Conservation (phyloP, 2,797 vertebrate genomes). For the Orientallactaga sibirica region DNA sequence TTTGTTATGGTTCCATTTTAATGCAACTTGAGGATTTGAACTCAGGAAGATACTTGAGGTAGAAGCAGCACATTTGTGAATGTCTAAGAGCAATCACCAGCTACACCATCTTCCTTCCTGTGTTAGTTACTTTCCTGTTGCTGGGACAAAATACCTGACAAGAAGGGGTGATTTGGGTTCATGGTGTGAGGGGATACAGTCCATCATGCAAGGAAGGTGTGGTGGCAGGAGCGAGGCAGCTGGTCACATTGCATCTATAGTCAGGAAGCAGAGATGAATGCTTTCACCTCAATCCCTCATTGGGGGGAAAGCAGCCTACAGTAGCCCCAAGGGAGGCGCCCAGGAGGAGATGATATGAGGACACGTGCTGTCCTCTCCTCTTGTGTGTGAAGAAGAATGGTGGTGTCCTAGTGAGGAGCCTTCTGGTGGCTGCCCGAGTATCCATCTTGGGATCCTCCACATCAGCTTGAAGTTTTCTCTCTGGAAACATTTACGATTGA, state of each 20-base stretch:
- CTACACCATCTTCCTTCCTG: too few relatives aligned
- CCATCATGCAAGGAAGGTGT: too few relatives aligned
- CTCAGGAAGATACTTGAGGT: not conserved
- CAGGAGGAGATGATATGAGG: not conserved
- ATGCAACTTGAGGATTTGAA: fast-evolving
- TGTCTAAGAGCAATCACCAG: fast-evolving
- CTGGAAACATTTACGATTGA: fast-evolving
- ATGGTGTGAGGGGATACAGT: too few relatives aligned
- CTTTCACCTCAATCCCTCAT: not conserved
- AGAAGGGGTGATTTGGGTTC: not conserved
- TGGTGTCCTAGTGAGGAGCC: not conserved
- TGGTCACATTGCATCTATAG: too few relatives aligned
- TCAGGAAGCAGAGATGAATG: too few relatives aligned
- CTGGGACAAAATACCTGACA: not conserved
- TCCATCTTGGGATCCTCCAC: fast-evolving
- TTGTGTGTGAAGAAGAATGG: fast-evolving
- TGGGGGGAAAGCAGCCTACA: not conserved
- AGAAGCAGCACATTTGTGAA: not conserved
- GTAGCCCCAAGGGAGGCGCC: fast-evolving
- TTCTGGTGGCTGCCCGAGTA: not conserved
- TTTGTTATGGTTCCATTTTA: too few relatives aligned
- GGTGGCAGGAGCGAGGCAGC: too few relatives aligned
- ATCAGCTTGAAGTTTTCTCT: not conserved
- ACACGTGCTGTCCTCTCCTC: not conserved
- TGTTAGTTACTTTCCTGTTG: too few relatives aligned